A percentile compares a stretch with the other conserved stretches of the same genome.
Conservation (phyloP, 1,140 invertebrate genomes). For the Euglossa dilemma region DNA sequence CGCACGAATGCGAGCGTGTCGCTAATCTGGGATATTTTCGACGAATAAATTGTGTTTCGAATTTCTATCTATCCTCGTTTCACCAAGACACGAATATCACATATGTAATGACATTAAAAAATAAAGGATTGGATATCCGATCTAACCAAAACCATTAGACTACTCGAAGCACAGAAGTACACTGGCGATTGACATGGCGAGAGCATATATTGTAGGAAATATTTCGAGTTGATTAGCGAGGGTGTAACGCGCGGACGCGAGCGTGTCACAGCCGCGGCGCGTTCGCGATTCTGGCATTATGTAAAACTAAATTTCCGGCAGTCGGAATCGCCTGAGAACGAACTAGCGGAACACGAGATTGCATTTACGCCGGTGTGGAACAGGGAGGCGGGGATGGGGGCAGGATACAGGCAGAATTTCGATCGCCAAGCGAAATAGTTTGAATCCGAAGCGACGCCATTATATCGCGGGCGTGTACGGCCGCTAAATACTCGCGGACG, state of each 20-base stretch:
- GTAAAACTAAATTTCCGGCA: slow-evolving; percentile 62
- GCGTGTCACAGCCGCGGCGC: background rate
- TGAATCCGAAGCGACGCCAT: slow-evolving; percentile 49
- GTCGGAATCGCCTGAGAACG: slow-evolving; percentile 52
- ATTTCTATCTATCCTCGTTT: too few species aligned
- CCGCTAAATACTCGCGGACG: slow-evolving; percentile 56
- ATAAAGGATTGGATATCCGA: too few species aligned
- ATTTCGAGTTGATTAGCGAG: background rate
- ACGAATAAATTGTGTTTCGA: too few species aligned
- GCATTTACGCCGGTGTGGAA: slow-evolving; percentile 45
- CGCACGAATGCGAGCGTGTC: too few species aligned
- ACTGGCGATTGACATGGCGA: too few species aligned
- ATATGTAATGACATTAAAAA: too few species aligned
- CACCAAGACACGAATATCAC: too few species aligned
- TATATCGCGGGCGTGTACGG: slow-evolving; percentile 32
- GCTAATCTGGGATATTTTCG: too few species aligned
- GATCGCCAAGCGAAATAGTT: slow-evolving; percentile 57
- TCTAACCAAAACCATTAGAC: too few species aligned
- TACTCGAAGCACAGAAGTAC: too few species aligned
- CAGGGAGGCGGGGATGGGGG: background rate
- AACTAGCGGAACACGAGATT: slow-evolving; percentile 57
- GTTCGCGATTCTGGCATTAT: slow-evolving; percentile 7
- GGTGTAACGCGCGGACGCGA: background rate
- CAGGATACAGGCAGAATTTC: slow-evolving; percentile 48
- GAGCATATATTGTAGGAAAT: too few species aligned